These are phyloP conservation scores for Halichondria panicea DNA, from an alignment of 37 sponge, comb jelly and placozoan species.

Conservation along the genomic window DNA sequence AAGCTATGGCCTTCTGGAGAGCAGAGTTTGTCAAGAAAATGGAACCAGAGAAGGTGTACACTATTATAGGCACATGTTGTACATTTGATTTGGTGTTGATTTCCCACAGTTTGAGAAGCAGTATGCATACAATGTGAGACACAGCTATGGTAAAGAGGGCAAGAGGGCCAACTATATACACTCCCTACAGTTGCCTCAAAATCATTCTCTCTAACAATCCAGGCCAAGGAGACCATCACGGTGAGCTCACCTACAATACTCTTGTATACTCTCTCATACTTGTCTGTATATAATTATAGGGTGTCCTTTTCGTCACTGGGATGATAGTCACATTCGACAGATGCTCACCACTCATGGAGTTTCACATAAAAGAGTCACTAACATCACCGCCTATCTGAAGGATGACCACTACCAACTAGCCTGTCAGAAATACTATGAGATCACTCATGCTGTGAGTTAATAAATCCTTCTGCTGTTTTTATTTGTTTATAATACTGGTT, in stretches of 20 bases:
- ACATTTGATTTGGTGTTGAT: background rate
- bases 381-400: constrained; percentile 59
- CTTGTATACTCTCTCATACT: constrained; percentile 1
- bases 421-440: constrained; percentile 89
- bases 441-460: constrained; percentile 49
- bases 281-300: too few species aligned
- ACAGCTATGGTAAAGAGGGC: constrained; percentile 94
- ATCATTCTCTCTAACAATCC: constrained; percentile 89
- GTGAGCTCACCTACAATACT: constrained; percentile 22
- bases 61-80: too few species aligned
- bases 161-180: constrained; percentile 91
- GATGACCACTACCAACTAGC: constrained; percentile 90
- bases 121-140: constrained; percentile 94
- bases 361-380: constrained; percentile 15
- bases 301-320: constrained; percentile 92
- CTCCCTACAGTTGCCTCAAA: constrained; percentile 94
- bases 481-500: too few species aligned
- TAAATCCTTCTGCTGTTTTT: too few species aligned
- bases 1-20: constrained; percentile 86
- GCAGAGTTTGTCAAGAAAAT: constrained; percentile 82
- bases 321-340: constrained; percentile 52
- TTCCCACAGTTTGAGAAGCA: constrained; percentile 84
- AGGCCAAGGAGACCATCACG: constrained; percentile 86
- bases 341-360: constrained; percentile 61
- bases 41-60: constrained; percentile 88